Conservation (phyloP, 2,113 vertebrate species). For the Rissa tridactyla region DNA sequence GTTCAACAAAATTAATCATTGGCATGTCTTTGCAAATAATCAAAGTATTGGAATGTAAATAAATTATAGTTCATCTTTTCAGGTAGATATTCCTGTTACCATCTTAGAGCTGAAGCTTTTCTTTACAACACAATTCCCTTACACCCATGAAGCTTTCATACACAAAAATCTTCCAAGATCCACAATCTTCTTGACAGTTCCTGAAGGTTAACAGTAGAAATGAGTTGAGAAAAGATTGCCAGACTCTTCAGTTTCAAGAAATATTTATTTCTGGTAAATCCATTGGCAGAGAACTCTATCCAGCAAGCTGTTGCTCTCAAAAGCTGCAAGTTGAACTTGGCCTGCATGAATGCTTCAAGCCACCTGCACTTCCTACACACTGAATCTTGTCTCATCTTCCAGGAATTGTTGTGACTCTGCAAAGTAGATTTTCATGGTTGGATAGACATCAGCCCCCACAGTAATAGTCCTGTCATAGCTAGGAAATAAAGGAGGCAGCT, state of each 20-base stretch:
- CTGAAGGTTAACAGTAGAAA: neutral
- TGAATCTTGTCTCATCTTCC: neutral
- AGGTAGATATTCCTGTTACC: rapidly evolving
- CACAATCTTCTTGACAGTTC: neutral
- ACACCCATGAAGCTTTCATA: neutral
- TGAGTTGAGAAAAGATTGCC: neutral
- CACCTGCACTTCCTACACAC: neutral
- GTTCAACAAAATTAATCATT: neutral
- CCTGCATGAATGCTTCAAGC: neutral
- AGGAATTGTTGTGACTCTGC: neutral
- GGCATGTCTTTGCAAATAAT: neutral
- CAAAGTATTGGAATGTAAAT: neutral
- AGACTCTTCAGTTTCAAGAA: neutral
- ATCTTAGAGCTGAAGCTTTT: neutral
- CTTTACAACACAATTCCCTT: neutral
- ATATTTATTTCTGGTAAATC: neutral
- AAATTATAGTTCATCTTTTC: neutral
- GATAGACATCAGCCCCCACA: rapidly evolving
- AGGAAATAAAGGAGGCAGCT: neutral
- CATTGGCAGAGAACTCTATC: neutral
- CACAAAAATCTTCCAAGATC: neutral
- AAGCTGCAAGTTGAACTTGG: neutral
- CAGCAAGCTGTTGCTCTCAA: neutral
- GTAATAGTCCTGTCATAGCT: neutral
- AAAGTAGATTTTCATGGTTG: neutral